Evolutionary conservation across 2,797 vertebrate genomes (phyloP).

Genomic region (Sus cebifrons): DNA sequence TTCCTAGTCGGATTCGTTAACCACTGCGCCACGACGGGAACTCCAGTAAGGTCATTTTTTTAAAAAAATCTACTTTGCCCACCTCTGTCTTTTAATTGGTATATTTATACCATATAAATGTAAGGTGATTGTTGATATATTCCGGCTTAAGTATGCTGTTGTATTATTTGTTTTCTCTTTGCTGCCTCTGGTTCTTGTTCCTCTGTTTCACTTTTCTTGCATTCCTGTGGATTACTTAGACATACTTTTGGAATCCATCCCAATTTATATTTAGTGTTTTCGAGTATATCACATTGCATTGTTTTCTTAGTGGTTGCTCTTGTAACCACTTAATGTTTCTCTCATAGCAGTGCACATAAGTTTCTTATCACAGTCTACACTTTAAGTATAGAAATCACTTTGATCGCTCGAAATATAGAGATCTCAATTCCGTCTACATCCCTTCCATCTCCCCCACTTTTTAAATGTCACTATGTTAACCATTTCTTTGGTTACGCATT

Average conservation of each 20-base stretch:
- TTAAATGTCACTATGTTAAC: background rate
- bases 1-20: too few relatives aligned
- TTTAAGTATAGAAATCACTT: background rate
- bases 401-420: conserved; percentile 23
- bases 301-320: conserved; percentile 33
- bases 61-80: background rate
- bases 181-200: conserved; percentile 3
- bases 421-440: conserved; percentile 2
- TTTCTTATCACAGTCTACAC: conserved; percentile 37
- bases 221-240: conserved; percentile 23
- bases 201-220: background rate
- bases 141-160: conserved; percentile 3
- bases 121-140: background rate
- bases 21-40: too few relatives aligned
- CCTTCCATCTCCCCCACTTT: background rate
- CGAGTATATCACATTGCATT: background rate
- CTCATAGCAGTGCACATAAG: background rate
- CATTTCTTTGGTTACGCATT: conserved; percentile 9
- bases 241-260: conserved; percentile 55
- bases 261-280: conserved; percentile 52
- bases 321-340: background rate
- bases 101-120: conserved; percentile 15
- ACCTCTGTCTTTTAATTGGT: conserved; percentile 37
- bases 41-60: background rate
- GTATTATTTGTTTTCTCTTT: conserved; percentile 62